Evolutionary conservation across 2,797 vertebrate species (phyloP).

Genomic region (Threskiornis aethiopicus): DNA sequence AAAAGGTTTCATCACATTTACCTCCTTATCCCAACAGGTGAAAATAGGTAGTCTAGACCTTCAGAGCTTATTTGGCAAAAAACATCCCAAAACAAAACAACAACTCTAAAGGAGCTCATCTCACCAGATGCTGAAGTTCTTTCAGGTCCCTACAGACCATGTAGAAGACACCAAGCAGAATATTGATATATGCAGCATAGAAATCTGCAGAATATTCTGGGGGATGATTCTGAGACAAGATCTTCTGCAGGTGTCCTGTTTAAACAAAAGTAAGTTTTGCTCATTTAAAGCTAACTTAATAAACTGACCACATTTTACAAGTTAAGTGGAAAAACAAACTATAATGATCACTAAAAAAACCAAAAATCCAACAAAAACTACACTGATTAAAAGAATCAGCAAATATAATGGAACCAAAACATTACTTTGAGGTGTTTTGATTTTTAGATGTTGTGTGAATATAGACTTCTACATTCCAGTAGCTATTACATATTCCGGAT

Average conservation of each 20-base stretch:
- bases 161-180: constrained; percentile 96
- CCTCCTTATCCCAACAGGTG: background rate
- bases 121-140: constrained; percentile 94
- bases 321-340: background rate
- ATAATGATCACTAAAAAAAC: background rate
- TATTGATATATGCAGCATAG: constrained; percentile 93
- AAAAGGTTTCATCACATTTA: background rate
- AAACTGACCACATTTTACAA: background rate
- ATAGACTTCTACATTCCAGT: background rate
- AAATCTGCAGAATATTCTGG: constrained; percentile 89
- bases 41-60: background rate
- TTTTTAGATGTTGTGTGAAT: background rate
- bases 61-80: background rate
- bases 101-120: background rate
- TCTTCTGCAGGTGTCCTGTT: constrained; percentile 90
- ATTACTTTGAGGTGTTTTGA: background rate
- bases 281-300: background rate
- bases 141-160: constrained; percentile 93
- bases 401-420: background rate
- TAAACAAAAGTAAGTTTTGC: background rate
- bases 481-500: background rate
- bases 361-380: background rate
- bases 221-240: constrained; percentile 86
- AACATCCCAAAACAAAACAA: background rate
- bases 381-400: background rate